Base-by-base conservation (phyloP, 2,113 vertebrate genomes). In the Ophiodon elongatus region DNA sequence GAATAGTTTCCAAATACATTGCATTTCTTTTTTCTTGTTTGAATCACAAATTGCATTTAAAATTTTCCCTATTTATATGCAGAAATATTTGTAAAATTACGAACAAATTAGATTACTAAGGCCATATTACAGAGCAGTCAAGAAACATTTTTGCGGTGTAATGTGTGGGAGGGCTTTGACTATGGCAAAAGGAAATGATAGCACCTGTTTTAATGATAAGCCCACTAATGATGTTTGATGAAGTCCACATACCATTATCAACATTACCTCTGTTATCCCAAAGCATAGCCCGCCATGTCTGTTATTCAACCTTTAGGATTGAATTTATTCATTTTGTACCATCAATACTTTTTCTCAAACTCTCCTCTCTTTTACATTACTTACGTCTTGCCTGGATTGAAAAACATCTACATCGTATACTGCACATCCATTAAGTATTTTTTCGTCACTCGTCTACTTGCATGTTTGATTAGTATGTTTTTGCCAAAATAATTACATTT, bases 1-100 rank as follows among this genome's bases (percentile, higher is more conserved):
- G 66, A 69, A 79, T 39, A 79, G 31, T 52, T 63, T 71, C n/a
- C 43, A 67, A 33, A 62, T 35, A 17, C 29, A 62, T 19, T 23
- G 7, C 4, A 59, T 69, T 27, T 37, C 8, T 31, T 27, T 60
- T 29, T 43, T 8, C 1, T 54, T 11, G 37, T 56, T 35, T 56
- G 23, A 33, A 69, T 76, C 27, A 41, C 45, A n/a, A n/a, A 25
- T 45, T 29, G 15, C 8, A 8, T 45, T 60, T 11, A 8, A 31
- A 1, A 8, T 60, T 23, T 45, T 25, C 15, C 10, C 10, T 27
- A 1, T 35, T 73, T 57, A 52, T 25, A 15, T 25, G 15, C 3
- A 35, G 57, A n/a, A 13, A 25, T 8, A 72, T 29, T 14, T 52
- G 25, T 52, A 31, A 45, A 66, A 66, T 65, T 2, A 71, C 52